phyloP scores from a whole-genome alignment of 2,888 invertebrate genomes.

The Cynaeus angustus region DNA sequence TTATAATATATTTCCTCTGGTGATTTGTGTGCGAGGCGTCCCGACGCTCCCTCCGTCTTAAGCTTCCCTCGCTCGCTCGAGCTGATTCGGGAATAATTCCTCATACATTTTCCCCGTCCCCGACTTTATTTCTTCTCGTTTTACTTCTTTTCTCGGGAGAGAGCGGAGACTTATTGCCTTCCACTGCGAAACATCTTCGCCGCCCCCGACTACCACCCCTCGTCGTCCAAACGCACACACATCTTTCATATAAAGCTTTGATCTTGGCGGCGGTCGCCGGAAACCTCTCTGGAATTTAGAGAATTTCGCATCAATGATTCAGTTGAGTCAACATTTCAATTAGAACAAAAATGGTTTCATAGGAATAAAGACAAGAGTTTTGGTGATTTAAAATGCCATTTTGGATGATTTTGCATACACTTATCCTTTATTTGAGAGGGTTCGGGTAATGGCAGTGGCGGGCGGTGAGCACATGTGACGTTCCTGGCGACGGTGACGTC shows the following conservation, averaged over 20 bases:
- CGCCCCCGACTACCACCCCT: conserved; percentile 54
- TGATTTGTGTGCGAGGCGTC: conserved; percentile 68
- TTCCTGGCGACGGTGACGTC: conserved; percentile 53
- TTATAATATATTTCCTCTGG: conserved; percentile 70
- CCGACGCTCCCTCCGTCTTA: conserved; percentile 60
- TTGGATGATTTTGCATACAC: conserved; percentile 56
- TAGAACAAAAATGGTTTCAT: no score
- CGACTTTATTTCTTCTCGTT: conserved; percentile 64
- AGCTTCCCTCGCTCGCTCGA: conserved; percentile 60
- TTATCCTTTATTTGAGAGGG: conserved; percentile 58
- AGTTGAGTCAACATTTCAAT: not conserved
- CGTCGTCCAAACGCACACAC: conserved; percentile 29
- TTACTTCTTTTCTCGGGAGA: conserved; percentile 62
- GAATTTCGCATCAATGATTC: not conserved
- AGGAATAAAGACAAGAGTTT: no score
- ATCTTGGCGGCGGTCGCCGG: conserved; percentile 35
- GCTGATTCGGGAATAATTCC: conserved; percentile 69
- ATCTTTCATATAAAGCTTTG: conserved; percentile 48
- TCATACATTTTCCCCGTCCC: conserved; percentile 65
- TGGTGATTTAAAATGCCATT: no score
- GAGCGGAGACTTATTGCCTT: conserved; percentile 66
- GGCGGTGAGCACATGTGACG: conserved; percentile 59
- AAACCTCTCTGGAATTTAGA: conserved; percentile 11
- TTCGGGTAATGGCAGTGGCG: conserved; percentile 63
- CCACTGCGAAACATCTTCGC: conserved; percentile 65